Base-by-base conservation (phyloP, 2,113 vertebrate genomes). In the Toxostoma redivivum region DNA sequence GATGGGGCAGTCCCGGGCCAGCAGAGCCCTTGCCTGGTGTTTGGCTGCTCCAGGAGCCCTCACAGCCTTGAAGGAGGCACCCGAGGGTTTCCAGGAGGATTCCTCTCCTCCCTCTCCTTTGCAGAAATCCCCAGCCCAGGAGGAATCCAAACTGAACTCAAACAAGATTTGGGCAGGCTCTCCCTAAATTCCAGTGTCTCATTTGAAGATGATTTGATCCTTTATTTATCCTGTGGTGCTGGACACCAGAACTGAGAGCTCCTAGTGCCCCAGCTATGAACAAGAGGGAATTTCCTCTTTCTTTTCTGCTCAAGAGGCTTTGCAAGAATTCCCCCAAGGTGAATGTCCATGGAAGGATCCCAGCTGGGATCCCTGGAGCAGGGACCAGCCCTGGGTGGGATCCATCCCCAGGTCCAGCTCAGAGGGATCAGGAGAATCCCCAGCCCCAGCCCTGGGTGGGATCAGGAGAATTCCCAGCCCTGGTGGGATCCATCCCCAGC, bases 31-130 rank as follows among this genome's bases (percentile, higher is more conserved):
- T 4, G 12, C 3, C 42, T 58, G 10, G n/a, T 3, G 21, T 15
- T 9, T 12, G 74, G 57, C 45, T 1, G 15, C 57, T 5, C 15
- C 37, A 6, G 76, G 47, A 69, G 66, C 54, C 24, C 66, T 23
- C 4, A 3, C 25, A 1, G 1, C 66, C 42, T n/a, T 0, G 9
- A 5, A 10, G 50, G 77, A 4, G 35, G 45, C 70, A 61, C 61
- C 61, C 3, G 37, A 38, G 14, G 23, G 7, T 24, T 57, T 14
- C 64, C 67, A 6, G 1, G 12, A 6, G 35, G 38, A 14, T 3
- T 5, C 50, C n/a, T 22, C 60, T 5, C 45, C 2, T 7, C 3
- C 20, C 61, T 42, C 53, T 56, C 35, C 74, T 54, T 3, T 15
- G 33, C 72, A 42, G 7, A 67, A 4, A 35, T 47, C 73, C 64